Base-by-base conservation (phyloP, 2,888 invertebrate species). In the Andrena dorsata region DNA sequence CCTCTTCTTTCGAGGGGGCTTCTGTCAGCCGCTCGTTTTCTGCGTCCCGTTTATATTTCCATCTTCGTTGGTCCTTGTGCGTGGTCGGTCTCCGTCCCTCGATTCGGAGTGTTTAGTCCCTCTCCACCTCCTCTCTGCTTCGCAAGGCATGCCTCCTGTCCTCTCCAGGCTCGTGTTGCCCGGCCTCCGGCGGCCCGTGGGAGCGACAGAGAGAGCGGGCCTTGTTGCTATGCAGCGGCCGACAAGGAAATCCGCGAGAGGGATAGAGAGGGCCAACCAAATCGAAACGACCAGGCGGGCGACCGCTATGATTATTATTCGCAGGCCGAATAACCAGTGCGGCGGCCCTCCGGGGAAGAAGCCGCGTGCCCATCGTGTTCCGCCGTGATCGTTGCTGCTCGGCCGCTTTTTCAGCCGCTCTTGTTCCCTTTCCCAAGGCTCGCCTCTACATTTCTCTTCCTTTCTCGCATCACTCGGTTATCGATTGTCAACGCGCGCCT, bases 221-320 rank as follows among this genome's bases (percentile, higher is more conserved):
- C 89, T 91, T 92, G 92, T 92, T 92, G 92, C 92, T 92, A 92
- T 92, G 92, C 92, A 92, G 92, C 89, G 69, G 71, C 70, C 83
- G 83, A 83, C 84, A 81, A 80, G 69, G 80, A 70, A 87, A 89
- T 84, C 86, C 84, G 75, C 80, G 82, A 74, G 83, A 83, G 71
- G 82, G 72, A 88, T 73, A 78, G 75, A 56, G 82, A 75, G 60
- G 51, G 13, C 26, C n/a, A 41, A 70, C 63, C 64, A 60, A 78
- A 76, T 83, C 80, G 82, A 85, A 85, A 86, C 79, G 78, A 78
- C 81, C 82, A 61, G 69, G 82, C 70, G 76, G 73, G 80, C 79
- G 79, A 83, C 86, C 86, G 87, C 84, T 83, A 88, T 87, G 90
- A 92, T 91, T 89, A 90, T 91, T 91, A 91, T 92, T 91, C 90